Percentiles rank a stretch among this genome's conserved stretches.
Evolutionary conservation across 2,888 invertebrate genomes (phyloP).

Genomic region (Drosophila picticornis): DNA sequence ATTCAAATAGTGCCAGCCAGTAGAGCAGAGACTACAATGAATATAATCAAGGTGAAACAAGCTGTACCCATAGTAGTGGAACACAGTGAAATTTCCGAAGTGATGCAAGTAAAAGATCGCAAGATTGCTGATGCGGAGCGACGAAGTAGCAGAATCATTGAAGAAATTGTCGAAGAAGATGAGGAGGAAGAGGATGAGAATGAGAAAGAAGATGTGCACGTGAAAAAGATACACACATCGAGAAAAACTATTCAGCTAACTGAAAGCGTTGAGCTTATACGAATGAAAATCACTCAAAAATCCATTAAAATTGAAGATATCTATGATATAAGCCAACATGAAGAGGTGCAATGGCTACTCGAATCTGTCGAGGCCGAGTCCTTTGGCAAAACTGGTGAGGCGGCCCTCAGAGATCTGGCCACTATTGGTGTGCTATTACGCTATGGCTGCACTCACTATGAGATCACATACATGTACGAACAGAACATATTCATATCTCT

Average conservation of each 20-base stretch:
- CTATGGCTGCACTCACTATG: conserved; percentile 90
- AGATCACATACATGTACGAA: conserved; percentile 92
- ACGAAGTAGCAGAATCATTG: conserved; percentile 49
- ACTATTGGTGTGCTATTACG: conserved; percentile 92
- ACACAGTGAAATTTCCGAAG: conserved; percentile 86
- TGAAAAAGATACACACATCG: conserved; percentile 52
- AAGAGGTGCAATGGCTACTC: conserved; percentile 91
- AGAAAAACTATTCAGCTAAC: conserved; percentile 84
- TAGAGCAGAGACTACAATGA: conserved; percentile 75
- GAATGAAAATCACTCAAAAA: conserved; percentile 83
- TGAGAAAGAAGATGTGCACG: conserved; percentile 35
- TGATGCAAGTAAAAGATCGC: conserved; percentile 86
- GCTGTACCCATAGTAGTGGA: conserved; percentile 82
- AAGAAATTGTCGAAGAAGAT: conserved; percentile 40
- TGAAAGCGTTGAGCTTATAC: conserved; percentile 86
- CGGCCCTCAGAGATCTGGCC: conserved; percentile 92
- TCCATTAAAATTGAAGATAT: conserved; percentile 86
- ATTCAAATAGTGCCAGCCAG: conserved; percentile 76
- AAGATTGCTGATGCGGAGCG: conserved; percentile 78
- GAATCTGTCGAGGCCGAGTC: conserved; percentile 91
- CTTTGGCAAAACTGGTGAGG: conserved; percentile 91
- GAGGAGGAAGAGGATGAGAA: conserved; percentile 57
- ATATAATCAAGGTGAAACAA: conserved; percentile 73
- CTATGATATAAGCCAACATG: conserved; percentile 88
- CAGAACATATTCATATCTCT: conserved; percentile 92